These are phyloP conservation scores for Neotoma lepida DNA, from an alignment of 2,113 vertebrate genomes.

Conservation along the genomic window DNA sequence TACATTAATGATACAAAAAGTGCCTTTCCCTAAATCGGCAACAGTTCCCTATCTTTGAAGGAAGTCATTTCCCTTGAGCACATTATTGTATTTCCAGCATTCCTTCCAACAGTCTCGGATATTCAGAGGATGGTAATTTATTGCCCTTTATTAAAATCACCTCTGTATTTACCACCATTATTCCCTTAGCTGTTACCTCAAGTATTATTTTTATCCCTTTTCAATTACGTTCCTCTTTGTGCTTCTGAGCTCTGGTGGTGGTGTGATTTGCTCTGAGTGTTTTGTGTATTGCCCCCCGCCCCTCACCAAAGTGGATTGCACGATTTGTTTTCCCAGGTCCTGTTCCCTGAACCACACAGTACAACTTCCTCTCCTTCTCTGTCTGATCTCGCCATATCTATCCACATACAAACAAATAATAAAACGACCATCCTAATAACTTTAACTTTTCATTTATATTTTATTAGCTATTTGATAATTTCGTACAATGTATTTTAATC, in stretches of 20 bases:
- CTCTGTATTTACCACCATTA: slow-evolving; percentile 15
- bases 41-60: slow-evolving; percentile 23
- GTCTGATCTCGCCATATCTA: background rate
- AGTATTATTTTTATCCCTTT: slow-evolving; percentile 16
- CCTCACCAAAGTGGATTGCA: background rate
- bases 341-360: background rate
- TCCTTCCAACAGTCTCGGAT: slow-evolving; percentile 9
- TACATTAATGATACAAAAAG: background rate
- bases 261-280: background rate
- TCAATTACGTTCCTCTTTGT: background rate
- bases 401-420: background rate
- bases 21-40: background rate
- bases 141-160: slow-evolving; percentile 48
- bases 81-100: background rate
- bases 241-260: background rate
- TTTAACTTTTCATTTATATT: background rate
- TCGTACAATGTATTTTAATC: too few species aligned
- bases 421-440: slow-evolving; percentile 34
- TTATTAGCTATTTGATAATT: background rate
- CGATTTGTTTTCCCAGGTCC: background rate
- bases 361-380: background rate
- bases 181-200: background rate
- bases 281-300: background rate
- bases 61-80: background rate
- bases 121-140: slow-evolving; percentile 29